These are phyloP conservation scores for Malacosoma neustria DNA, from an alignment of 2,888 invertebrate species.

Conservation along the genomic window DNA sequence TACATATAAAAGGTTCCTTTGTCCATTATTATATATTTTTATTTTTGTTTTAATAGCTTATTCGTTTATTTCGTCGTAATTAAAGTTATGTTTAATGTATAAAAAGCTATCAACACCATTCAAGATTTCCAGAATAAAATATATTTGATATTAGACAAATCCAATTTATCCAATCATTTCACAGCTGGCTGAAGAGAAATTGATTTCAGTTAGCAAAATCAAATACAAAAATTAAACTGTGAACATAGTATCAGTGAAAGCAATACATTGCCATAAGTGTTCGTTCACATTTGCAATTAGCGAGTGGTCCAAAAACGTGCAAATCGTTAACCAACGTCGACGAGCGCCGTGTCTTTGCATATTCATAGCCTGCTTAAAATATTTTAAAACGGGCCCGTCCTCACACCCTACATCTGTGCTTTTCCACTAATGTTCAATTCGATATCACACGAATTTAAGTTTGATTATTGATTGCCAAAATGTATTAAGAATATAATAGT, in stretches of 20 bases:
- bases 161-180: neutral
- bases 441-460: conserved; percentile 42
- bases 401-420: conserved; percentile 43
- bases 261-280: conserved; percentile 70
- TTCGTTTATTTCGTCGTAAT: too few relatives aligned
- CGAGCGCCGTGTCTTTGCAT: conserved; percentile 69
- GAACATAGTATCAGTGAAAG: conserved; percentile 54
- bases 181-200: neutral
- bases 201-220: neutral
- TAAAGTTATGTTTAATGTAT: too few relatives aligned
- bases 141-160: neutral
- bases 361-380: conserved; percentile 74
- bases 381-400: conserved; percentile 67
- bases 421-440: conserved; percentile 64
- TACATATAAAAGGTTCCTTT: too few relatives aligned
- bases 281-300: conserved; percentile 72
- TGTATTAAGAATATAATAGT: too few relatives aligned
- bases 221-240: conserved; percentile 29
- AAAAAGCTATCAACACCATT: too few relatives aligned
- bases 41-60: too few relatives aligned
- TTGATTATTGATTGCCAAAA: too few relatives aligned
- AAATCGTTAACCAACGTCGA: conserved; percentile 66
- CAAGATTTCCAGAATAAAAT: too few relatives aligned
- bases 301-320: conserved; percentile 71
- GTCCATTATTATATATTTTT: too few relatives aligned